Base-by-base conservation (phyloP, 2,113 vertebrate species). In the Cinclus mexicanus region DNA sequence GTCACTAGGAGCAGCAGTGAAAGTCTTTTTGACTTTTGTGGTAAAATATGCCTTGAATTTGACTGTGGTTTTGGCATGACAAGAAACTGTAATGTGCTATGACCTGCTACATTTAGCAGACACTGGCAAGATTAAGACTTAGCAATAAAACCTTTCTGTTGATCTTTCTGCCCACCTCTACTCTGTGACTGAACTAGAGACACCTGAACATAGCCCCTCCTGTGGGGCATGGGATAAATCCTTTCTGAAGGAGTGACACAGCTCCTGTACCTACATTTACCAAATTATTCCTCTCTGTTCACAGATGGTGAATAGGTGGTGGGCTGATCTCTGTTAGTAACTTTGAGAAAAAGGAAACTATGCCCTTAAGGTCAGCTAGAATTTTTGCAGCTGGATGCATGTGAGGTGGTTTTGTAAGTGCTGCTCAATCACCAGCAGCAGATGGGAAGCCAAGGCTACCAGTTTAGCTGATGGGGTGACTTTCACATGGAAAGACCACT, bases 301-400 rank as follows among this genome's bases (percentile, higher is more conserved):
- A 8, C 28, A 0, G 0, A 4, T 11, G 12, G 5, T 7, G 8
- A 24, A 4, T 35, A 29, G 0, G 1, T 46, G 29, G 8, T 35
- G 26, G 22, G 33, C 52, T 79, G 42, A 31, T 68, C 26, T 50
- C 23, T 24, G 21, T 21, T 19, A 59, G 25, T 8, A 75, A 53
- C 16, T 71, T 49, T 19, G 19, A 87, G 33, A 57, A 60, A 33
- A 63, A 82, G 15, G 20, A 65, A 17, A 46, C 12, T 37, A 6
- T 2, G 5, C 15, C 42, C 46, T 46, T 63, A 44, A 90, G 39
- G 23, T 57, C 76, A 89, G 26, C 10, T 83, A 42, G 72, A 46
- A 23, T 59, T 49, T 83, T 87, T 23, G 1, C 37, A 25, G n/a
- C 49, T 57, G 46, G 25, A 20, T 78, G 31, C 46, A 26, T 14